These are phyloP conservation scores for Atlantisia rogersi DNA, from an alignment of 2,113 vertebrate species.

Conservation along the genomic window DNA sequence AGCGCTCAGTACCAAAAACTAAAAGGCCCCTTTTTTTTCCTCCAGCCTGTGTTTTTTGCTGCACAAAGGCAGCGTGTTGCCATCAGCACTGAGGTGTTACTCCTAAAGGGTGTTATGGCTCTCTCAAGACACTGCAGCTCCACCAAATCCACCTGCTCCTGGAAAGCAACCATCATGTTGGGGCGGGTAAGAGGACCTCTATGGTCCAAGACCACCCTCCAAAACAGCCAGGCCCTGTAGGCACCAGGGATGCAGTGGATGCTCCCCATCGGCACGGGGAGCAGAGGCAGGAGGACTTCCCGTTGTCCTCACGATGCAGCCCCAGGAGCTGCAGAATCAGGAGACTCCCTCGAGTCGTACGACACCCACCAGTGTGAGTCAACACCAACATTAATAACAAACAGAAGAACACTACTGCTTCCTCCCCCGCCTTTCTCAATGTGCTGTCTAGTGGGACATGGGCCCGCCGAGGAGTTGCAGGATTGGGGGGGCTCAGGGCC, in stretches of 20 bases:
- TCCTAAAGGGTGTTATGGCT: neutral
- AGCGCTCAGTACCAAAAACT: neutral
- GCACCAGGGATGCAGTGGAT: neutral
- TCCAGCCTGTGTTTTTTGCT: neutral
- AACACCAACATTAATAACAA: neutral
- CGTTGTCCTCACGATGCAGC: neutral
- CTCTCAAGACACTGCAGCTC: neutral
- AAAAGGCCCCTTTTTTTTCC: too few relatives aligned
- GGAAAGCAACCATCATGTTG: neutral
- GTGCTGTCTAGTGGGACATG: neutral
- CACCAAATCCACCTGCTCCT: neutral
- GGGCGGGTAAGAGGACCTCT: neutral
- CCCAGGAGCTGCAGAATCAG: neutral
- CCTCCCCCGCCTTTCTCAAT: neutral
- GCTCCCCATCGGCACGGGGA: neutral
- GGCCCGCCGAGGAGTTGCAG: neutral
- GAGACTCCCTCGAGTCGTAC: neutral
- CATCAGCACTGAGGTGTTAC: neutral
- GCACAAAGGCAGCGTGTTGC: neutral
- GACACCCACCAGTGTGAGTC: conserved; percentile 36
- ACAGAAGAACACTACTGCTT: neutral
- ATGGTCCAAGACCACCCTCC: neutral
- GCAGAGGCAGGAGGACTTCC: neutral
- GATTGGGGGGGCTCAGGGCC: neutral
- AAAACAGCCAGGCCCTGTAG: accelerated